Percentiles rank a stretch among this genome's conserved stretches.
These are phyloP conservation scores for Drosophila tani DNA, from an alignment of 1,140 invertebrate species.

Conservation along the genomic window DNA sequence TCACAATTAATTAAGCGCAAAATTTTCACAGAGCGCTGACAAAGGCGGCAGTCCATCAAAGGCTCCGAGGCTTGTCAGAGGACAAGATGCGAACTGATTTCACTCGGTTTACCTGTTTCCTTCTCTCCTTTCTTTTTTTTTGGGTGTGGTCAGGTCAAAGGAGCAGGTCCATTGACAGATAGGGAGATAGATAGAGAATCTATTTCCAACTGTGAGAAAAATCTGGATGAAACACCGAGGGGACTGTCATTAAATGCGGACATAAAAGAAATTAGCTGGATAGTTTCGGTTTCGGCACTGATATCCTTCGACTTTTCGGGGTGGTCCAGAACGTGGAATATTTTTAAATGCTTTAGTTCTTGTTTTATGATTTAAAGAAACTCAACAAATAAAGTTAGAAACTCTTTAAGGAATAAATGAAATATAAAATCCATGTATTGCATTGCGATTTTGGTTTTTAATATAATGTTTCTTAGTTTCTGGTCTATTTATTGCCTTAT, in stretches of 20 bases:
- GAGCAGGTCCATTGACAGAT: slow-evolving; percentile 58
- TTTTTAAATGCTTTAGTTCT: no score
- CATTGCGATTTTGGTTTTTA: no score
- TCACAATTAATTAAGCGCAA: slow-evolving; percentile 81
- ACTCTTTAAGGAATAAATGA: no score
- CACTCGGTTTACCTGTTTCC: slow-evolving; percentile 30
- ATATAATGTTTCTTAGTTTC: no score
- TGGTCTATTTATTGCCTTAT: no score
- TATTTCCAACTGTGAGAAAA: slow-evolving; percentile 61
- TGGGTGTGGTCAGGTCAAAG: slow-evolving; percentile 70
- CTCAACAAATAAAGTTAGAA: background rate
- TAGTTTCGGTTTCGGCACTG: slow-evolving; percentile 42
- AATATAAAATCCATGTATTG: no score
- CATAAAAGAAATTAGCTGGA: slow-evolving; percentile 71
- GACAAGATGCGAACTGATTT: slow-evolving; percentile 56
- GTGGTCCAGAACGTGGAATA: slow-evolving; percentile 42
- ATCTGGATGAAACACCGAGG: slow-evolving; percentile 3
- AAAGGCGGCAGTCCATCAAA: slow-evolving; percentile 60
- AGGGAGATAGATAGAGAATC: slow-evolving; percentile 31
- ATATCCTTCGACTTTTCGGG: slow-evolving; percentile 44
- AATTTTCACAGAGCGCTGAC: slow-evolving; percentile 59
- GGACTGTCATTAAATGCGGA: slow-evolving; percentile 63
- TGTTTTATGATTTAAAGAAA: background rate
- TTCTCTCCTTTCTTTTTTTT: background rate
- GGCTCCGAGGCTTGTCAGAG: slow-evolving; percentile 9